A percentile compares a stretch with the other conserved stretches of the same genome.
Evolutionary conservation across 2,113 vertebrate genomes (phyloP).

Genomic region (Pterocles orientalis): DNA sequence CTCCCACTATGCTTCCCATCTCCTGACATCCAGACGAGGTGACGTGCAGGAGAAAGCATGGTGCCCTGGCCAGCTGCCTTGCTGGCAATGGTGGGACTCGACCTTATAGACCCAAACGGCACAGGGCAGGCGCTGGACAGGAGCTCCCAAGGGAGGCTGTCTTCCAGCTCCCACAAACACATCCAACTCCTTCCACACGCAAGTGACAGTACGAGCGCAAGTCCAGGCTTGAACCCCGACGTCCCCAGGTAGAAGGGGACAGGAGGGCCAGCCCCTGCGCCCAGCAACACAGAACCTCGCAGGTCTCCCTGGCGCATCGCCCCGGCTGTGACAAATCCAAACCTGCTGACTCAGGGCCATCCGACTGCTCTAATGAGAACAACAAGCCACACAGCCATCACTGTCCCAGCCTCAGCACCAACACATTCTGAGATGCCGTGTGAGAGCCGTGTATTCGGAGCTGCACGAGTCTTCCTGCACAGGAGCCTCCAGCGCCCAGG

Average conservation of each 20-base stretch:
- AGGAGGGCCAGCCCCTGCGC: not conserved
- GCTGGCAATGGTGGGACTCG: not conserved
- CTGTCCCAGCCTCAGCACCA: not conserved
- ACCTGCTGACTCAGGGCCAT: slow-evolving; percentile 58
- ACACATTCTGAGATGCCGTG: not conserved
- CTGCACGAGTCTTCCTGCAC: not conserved
- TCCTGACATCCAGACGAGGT: not conserved
- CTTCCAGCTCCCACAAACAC: not conserved
- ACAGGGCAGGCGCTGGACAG: not conserved
- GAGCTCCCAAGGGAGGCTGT: not conserved
- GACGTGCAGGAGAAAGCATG: not conserved
- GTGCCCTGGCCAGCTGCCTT: not conserved
- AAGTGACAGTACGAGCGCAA: fast-evolving
- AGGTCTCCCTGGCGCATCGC: not conserved
- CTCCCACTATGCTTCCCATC: not conserved
- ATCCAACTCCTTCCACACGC: not conserved
- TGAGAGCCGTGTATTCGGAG: not conserved
- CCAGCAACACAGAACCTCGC: not conserved
- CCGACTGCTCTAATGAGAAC: slow-evolving; percentile 5
- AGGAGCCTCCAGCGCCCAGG: not conserved
- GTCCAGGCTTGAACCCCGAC: not conserved
- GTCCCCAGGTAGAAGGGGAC: fast-evolving
- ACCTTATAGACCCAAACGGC: fast-evolving
- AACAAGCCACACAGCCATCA: not conserved
- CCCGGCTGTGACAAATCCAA: not conserved